Conservation (phyloP, 1,140 invertebrate species). For the Dreissena polymorpha region DNA sequence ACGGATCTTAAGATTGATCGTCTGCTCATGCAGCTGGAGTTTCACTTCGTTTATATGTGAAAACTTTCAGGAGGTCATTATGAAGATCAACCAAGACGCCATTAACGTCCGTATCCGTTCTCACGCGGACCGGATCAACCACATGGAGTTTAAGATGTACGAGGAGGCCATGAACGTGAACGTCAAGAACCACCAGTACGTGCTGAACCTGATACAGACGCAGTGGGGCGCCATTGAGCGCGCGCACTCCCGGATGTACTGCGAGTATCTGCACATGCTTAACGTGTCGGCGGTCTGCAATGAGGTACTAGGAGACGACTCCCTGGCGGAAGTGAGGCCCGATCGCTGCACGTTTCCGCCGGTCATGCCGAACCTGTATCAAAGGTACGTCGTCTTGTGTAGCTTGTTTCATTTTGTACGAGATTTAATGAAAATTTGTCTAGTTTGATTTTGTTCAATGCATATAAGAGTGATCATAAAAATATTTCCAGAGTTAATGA, state of each 20-base stretch:
- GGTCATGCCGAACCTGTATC: slow-evolving; percentile 37
- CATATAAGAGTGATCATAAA: no score
- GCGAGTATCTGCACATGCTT: slow-evolving; percentile 34
- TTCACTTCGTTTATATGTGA: background rate
- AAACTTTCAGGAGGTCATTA: slow-evolving; percentile 50
- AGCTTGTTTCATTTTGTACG: no score
- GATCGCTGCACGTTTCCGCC: slow-evolving; percentile 54
- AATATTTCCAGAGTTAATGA: no score
- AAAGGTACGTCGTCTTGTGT: slow-evolving; percentile 36
- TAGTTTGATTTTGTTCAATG: no score
- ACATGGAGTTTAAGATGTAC: slow-evolving; percentile 56
- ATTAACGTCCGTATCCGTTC: slow-evolving; percentile 48
- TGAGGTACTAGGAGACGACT: background rate
- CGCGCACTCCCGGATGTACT: slow-evolving; percentile 26
- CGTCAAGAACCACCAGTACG: slow-evolving; percentile 51
- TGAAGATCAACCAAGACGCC: slow-evolving; percentile 50
- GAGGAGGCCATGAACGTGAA: slow-evolving; percentile 53
- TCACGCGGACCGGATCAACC: slow-evolving; percentile 53
- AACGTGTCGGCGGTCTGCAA: slow-evolving; percentile 35
- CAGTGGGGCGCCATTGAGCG: slow-evolving; percentile 38
- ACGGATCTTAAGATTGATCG: background rate
- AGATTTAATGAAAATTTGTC: no score
- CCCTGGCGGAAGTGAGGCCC: slow-evolving; percentile 27
- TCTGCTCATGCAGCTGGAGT: background rate
- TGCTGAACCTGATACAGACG: slow-evolving; percentile 45